These are phyloP conservation scores for Orthosia gracilis DNA, from an alignment of 2,888 invertebrate genomes.

Conservation along the genomic window DNA sequence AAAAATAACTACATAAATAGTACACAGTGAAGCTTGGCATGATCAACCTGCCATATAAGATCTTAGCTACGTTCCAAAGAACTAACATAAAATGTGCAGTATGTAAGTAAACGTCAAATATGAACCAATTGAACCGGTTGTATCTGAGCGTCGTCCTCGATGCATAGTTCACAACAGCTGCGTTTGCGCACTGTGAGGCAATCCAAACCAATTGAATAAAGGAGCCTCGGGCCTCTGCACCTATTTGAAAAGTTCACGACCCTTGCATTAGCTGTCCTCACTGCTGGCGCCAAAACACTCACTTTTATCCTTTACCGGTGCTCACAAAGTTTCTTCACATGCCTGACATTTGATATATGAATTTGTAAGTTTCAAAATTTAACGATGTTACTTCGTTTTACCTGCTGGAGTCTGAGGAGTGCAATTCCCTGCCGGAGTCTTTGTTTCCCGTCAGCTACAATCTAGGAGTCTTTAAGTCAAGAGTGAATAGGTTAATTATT, in stretches of 20 bases:
- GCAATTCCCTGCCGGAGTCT: too few species aligned
- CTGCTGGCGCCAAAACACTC: conserved; percentile 52
- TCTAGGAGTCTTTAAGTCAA: too few species aligned
- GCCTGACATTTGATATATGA: conserved; percentile 52
- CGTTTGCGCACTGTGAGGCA: conserved; percentile 59
- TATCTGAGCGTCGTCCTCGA: conserved; percentile 40
- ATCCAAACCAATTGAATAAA: conserved; percentile 72
- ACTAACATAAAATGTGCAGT: conserved; percentile 39
- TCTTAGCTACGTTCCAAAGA: conserved; percentile 19
- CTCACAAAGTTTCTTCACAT: conserved; percentile 30
- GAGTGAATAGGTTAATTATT: too few species aligned
- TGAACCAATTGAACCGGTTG: conserved; percentile 58
- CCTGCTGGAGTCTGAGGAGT: too few species aligned
- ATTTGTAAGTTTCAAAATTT: conserved; percentile 50
- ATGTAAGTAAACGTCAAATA: conserved; percentile 56
- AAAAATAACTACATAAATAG: not conserved
- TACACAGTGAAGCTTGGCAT: not conserved
- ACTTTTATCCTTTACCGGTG: conserved; percentile 38
- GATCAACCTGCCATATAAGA: conserved; percentile 20
- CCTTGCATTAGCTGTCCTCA: conserved; percentile 57
- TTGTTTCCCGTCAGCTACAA: too few species aligned
- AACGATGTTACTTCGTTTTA: too few species aligned
- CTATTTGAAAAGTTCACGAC: conserved; percentile 71
- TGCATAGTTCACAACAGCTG: conserved; percentile 57
- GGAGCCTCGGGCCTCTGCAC: conserved; percentile 45